A percentile compares a stretch with the other conserved stretches of the same genome.
These are phyloP conservation scores for Pyrocoelia pectoralis DNA, from an alignment of 2,888 invertebrate genomes.

Conservation along the genomic window DNA sequence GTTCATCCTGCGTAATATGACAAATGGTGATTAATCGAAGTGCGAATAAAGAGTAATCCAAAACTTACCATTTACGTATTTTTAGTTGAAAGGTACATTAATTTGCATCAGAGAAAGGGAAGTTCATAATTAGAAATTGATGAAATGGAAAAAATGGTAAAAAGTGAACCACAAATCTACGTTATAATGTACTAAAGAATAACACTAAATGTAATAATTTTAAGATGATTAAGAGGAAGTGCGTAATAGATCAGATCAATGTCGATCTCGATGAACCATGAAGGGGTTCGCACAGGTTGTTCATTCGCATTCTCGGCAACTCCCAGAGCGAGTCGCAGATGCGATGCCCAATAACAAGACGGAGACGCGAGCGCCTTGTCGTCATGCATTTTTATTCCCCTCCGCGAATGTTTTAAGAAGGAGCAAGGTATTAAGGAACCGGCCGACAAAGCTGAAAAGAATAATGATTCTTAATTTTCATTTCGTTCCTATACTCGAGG, in stretches of 20 bases:
- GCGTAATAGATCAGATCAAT: constrained; percentile 43
- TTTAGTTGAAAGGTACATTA: too few relatives aligned
- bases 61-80: too few relatives aligned
- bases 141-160: constrained; percentile 3
- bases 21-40: too few relatives aligned
- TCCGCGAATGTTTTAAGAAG: constrained; percentile 54
- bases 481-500: constrained; percentile 60
- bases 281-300: constrained; percentile 50
- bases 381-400: constrained; percentile 60
- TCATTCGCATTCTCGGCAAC: constrained; percentile 57
- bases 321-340: constrained; percentile 54
- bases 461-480: constrained; percentile 63
- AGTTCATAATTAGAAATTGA: too few relatives aligned
- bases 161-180: constrained; percentile 30
- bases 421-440: constrained; percentile 59
- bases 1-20: too few relatives aligned
- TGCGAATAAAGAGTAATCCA: too few relatives aligned
- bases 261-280: constrained; percentile 48
- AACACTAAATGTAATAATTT: constrained; percentile 34
- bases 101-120: too few relatives aligned
- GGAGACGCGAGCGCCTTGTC: constrained; percentile 54
- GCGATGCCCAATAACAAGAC: constrained; percentile 55
- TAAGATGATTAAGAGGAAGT: constrained; percentile 41
- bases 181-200: constrained; percentile 29
- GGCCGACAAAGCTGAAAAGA: constrained; percentile 62